Conservation (phyloP, 2,113 vertebrate species). For the Apodemus sylvaticus region DNA sequence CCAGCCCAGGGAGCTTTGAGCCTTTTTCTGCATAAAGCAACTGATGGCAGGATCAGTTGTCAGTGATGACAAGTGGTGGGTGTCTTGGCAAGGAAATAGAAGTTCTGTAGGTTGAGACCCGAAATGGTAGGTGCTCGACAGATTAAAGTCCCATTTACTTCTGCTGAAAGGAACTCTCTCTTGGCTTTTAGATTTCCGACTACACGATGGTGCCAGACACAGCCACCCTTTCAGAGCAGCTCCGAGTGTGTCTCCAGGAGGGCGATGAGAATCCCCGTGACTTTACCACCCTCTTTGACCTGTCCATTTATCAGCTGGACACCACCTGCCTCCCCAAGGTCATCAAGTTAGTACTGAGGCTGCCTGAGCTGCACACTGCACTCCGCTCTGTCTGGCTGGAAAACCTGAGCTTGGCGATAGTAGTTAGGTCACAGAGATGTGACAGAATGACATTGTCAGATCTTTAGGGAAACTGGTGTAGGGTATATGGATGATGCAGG, state of each 20-base stretch:
- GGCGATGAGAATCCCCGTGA: slow-evolving; percentile 95
- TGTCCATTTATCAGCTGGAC: slow-evolving; percentile 92
- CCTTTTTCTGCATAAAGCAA: neutral
- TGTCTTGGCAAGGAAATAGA: neutral
- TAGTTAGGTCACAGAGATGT: neutral
- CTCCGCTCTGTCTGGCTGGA: neutral
- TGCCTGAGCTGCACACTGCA: slow-evolving; percentile 5
- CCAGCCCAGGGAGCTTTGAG: neutral
- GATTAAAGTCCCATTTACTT: neutral
- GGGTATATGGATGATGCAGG: neutral
- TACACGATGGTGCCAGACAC: slow-evolving; percentile 95
- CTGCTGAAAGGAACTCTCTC: slow-evolving; percentile 28
- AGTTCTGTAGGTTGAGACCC: neutral
- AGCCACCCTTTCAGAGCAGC: slow-evolving; percentile 90
- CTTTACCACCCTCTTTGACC: slow-evolving; percentile 95
- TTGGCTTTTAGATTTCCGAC: slow-evolving; percentile 92
- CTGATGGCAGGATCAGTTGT: neutral
- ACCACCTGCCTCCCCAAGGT: slow-evolving; percentile 92
- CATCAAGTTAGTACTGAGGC: slow-evolving; percentile 89
- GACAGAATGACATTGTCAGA: neutral
- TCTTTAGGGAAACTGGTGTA: neutral
- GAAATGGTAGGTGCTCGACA: neutral
- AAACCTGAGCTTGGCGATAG: neutral
- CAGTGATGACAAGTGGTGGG: neutral
- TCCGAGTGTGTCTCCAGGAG: slow-evolving; percentile 94